phyloP scores from a whole-genome alignment of 2,113 vertebrate species.

The Synchiropus splendidus region DNA sequence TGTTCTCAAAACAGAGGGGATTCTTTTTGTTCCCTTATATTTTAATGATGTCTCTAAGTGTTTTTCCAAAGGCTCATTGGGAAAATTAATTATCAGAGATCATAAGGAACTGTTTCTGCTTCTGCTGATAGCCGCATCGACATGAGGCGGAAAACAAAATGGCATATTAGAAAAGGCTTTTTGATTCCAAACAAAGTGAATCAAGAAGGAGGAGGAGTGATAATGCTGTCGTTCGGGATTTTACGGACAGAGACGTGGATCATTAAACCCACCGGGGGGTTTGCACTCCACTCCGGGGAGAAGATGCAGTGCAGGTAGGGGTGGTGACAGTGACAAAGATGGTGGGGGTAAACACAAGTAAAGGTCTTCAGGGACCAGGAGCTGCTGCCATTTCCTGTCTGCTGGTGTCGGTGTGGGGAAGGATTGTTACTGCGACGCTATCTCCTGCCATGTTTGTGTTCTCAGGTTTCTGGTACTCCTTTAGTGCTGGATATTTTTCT shows the following conservation, averaged over 20 bases:
- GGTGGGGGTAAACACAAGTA: slow-evolving; percentile 35
- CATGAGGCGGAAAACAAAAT: slow-evolving; percentile 22
- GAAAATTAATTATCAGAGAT: slow-evolving; percentile 48
- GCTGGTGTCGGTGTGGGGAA: no score
- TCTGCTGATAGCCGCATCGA: slow-evolving; percentile 37
- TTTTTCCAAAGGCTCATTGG: slow-evolving; percentile 16
- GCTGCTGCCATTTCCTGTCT: no score
- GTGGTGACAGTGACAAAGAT: slow-evolving; percentile 42
- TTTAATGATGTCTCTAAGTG: slow-evolving; percentile 33
- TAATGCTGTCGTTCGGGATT: slow-evolving; percentile 29
- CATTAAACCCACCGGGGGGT: slow-evolving; percentile 41
- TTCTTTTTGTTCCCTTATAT: slow-evolving; percentile 28
- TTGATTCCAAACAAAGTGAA: slow-evolving; percentile 36
- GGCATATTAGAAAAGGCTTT: slow-evolving; percentile 20
- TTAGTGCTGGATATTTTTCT: no score
- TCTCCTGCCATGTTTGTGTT: no score
- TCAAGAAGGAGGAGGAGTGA: slow-evolving; percentile 44
- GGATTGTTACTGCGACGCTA: no score
- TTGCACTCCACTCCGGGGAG: no score
- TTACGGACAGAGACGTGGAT: slow-evolving; percentile 31
- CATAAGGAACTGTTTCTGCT: slow-evolving; percentile 44
- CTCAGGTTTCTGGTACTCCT: no score
- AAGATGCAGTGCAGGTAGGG: slow-evolving; percentile 1
- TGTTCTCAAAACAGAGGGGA: slow-evolving; percentile 24
- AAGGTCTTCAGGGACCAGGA: slow-evolving; percentile 8